Evolutionary conservation across 2,888 invertebrate genomes (phyloP).

Genomic region (Pachycephus smyrnensis): DNA sequence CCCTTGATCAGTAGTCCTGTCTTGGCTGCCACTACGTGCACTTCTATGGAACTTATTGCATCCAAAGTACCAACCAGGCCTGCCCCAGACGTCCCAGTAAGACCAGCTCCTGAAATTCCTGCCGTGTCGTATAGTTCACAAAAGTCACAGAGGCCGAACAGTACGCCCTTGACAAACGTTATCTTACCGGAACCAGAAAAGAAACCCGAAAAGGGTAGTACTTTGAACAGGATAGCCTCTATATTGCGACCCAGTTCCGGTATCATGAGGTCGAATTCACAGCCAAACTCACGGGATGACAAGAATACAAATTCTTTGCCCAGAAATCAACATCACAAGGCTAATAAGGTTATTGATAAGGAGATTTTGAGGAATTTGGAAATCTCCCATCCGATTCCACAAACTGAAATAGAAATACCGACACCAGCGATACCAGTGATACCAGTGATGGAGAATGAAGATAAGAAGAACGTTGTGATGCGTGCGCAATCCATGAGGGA

Average conservation of each 20-base stretch:
- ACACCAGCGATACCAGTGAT: slow-evolving; percentile 74
- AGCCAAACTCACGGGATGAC: slow-evolving; percentile 64
- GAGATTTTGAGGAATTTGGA: slow-evolving; percentile 80
- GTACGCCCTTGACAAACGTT: slow-evolving; percentile 20
- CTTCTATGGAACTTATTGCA: slow-evolving; percentile 79
- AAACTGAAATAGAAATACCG: slow-evolving; percentile 75
- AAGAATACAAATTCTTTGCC: slow-evolving; percentile 72
- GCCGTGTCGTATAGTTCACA: background rate
- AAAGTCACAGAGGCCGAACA: slow-evolving; percentile 23
- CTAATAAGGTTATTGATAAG: slow-evolving; percentile 77
- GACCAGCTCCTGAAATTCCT: slow-evolving; percentile 73
- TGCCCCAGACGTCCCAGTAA: slow-evolving; percentile 72
- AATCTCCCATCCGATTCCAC: slow-evolving; percentile 86
- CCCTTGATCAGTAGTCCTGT: slow-evolving; percentile 87
- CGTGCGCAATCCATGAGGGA: slow-evolving; percentile 87
- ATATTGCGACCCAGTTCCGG: slow-evolving; percentile 68
- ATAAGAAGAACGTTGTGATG: slow-evolving; percentile 74
- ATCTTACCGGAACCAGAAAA: slow-evolving; percentile 67
- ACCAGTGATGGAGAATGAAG: slow-evolving; percentile 66
- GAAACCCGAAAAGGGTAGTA: slow-evolving; percentile 70
- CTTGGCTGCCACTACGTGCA: slow-evolving; percentile 84
- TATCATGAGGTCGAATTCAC: slow-evolving; percentile 72
- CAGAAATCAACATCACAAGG: slow-evolving; percentile 73
- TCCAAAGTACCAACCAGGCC: slow-evolving; percentile 70
- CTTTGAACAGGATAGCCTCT: slow-evolving; percentile 80